Percentiles rank a stretch among this genome's conserved stretches.
These are phyloP conservation scores for Hipparchia sbordonii DNA, from an alignment of 2,888 invertebrate genomes.

Conservation along the genomic window DNA sequence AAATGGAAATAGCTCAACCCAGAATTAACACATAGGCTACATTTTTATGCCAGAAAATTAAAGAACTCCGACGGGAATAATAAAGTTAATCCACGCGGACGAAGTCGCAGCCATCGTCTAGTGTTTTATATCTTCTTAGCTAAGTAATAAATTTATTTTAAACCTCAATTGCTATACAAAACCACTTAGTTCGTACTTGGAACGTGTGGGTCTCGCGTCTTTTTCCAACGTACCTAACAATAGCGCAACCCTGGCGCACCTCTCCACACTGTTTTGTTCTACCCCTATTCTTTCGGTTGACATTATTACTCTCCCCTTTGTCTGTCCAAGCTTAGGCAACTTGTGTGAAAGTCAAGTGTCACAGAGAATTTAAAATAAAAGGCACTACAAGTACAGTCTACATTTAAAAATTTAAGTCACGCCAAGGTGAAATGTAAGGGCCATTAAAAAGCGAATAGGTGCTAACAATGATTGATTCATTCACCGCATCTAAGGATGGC, in stretches of 20 bases:
- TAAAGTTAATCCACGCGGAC: too few relatives aligned
- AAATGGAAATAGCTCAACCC: too few relatives aligned
- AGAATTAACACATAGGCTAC: too few relatives aligned
- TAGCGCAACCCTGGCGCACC: slow-evolving; percentile 53
- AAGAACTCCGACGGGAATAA: too few relatives aligned
- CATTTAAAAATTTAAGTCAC: slow-evolving; percentile 42
- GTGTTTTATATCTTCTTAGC: background rate
- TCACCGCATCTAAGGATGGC: too few relatives aligned
- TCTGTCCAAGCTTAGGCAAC: slow-evolving; percentile 52
- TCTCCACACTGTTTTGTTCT: slow-evolving; percentile 75
- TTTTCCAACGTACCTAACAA: slow-evolving; percentile 41
- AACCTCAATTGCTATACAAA: slow-evolving; percentile 2
- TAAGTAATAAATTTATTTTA: background rate
- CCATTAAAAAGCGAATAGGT: slow-evolving; percentile 51
- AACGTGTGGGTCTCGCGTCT: slow-evolving; percentile 28
- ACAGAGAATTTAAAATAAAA: slow-evolving; percentile 44
- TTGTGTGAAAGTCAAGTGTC: slow-evolving; percentile 58
- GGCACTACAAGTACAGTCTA: slow-evolving; percentile 31
- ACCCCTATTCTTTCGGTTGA: slow-evolving; percentile 66
- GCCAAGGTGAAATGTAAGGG: slow-evolving; percentile 34
- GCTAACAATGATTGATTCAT: slow-evolving; percentile 53
- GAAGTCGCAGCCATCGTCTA: background rate
- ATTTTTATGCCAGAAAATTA: too few relatives aligned
- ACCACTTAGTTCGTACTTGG: slow-evolving; percentile 15
- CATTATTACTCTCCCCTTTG: slow-evolving; percentile 65